Base-by-base conservation (phyloP, 2,113 vertebrate species). In the Etia nguti region DNA sequence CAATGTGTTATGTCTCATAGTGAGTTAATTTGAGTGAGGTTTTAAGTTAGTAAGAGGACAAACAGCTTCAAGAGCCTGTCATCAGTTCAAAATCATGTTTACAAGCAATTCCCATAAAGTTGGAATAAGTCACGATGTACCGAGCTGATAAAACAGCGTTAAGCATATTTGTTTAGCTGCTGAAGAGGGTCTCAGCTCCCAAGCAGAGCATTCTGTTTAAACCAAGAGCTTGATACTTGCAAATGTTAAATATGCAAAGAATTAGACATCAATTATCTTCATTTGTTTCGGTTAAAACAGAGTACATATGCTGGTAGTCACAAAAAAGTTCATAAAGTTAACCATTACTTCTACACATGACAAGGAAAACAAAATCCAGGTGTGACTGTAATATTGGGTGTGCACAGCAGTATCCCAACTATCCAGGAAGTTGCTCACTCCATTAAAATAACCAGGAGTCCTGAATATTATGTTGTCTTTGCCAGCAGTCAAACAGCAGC, bases 401-500 rank as follows among this genome's bases (percentile, higher is more conserved):
- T 13, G 22, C 26, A 60, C 70, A 20, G 59, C 13, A 41, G 38
- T 12, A 24, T 22, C 20, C 56, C 38, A 84, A 73, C 68, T 43
- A 82, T 65, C 38, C 22, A 80, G 65, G 83, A 86, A 92, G 79
- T 84, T 70, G 22, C 65, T 80, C 84, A 77, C 15, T 73, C 70
- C 56, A 79, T 77, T 87, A 75, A 86, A 94, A 90, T 80, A 86
- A 77, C 11, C 56, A 83, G 8, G 15, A 90, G 46, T 87, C 86
- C n/a, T 79, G 80, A 84, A 90, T 82, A 85, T 81, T 82, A 73
- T 88, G 79, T 82, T 84, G 59, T 88, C 77, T 70, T 34, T 54
- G 81, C 57, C 81, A 60, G 84, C 86, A 86, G 84, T 90, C 82
- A 88, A 86, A 90, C 79, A 85, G 87, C 80, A 86, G 57, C 79